Base-by-base conservation (phyloP, 2,888 invertebrate genomes). In the Melinaea marsaeus region DNA sequence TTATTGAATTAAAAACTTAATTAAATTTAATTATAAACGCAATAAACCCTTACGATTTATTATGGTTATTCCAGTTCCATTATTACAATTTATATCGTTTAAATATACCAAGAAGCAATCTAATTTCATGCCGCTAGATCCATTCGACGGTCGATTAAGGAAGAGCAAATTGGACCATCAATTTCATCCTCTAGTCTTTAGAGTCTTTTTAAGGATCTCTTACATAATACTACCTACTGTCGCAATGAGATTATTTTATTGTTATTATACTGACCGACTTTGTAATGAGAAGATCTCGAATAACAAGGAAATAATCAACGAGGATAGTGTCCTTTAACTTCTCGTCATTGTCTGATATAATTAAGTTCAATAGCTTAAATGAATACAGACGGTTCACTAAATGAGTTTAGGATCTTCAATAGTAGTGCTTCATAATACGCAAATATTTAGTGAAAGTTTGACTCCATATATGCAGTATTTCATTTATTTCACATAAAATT, bases 121-220 rank as follows among this genome's bases (percentile, higher is more conserved):
- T 84, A 82, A 88, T 88, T 88, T 86, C 86, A 88, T 86, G 86
- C 80, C 79, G 79, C 79, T 77, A 78, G 82, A 80, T 79, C 83
- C 79, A 84, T 88, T 82, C 83, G 76, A 79, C 81, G 87, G 79
- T 86, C 86, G 85, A 87, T 88, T 89, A 86, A 82, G 79, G 78
- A 76, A 77, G 78, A 77, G 85, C 82, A 85, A 85, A 88, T 89
- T 88, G 87, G 80, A 81, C 79, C 83, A 88, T 88, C 83, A 82
- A 85, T 88, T 85, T 79, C 80, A 74, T 70, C 75, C 73, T 74
- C 75, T 75, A 72, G 73, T 72, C 73, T 73, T 73, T 67, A 65
- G 69, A 72, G 69, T 68, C 69, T 62, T 71, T 67, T 71, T 71
- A 67, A 73, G 61, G 62, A 66, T 60, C 68, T 71, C 67, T 69